phyloP scores from a whole-genome alignment of 2,888 invertebrate genomes.

The Cremastinae sp. region DNA sequence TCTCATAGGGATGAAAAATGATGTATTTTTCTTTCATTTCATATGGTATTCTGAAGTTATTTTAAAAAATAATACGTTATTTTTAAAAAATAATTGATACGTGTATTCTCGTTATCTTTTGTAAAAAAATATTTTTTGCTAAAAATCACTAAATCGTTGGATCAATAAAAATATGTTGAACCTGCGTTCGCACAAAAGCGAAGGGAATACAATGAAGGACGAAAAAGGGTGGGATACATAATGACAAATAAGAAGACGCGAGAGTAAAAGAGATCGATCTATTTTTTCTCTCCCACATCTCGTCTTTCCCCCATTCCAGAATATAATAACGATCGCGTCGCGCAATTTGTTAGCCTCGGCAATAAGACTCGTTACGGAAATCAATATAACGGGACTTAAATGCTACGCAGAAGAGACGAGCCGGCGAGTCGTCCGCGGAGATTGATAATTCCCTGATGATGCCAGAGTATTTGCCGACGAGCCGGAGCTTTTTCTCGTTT shows the following conservation, averaged over 20 bases:
- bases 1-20: too few relatives aligned
- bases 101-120: too few relatives aligned
- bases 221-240: too few relatives aligned
- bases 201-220: too few relatives aligned
- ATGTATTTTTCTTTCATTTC: too few relatives aligned
- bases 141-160: too few relatives aligned
- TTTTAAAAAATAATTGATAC: too few relatives aligned
- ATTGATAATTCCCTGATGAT: constrained; percentile 59
- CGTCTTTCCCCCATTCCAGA: background rate
- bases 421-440: constrained; percentile 25
- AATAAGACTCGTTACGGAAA: constrained; percentile 41
- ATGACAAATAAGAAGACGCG: background rate
- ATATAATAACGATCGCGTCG: constrained; percentile 23
- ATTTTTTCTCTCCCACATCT: background rate
- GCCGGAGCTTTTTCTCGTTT: constrained; percentile 16
- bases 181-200: too few relatives aligned
- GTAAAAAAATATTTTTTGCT: too few relatives aligned
- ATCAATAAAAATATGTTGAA: too few relatives aligned
- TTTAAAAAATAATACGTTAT: too few relatives aligned
- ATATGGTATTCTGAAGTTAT: too few relatives aligned
- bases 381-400: constrained; percentile 54
- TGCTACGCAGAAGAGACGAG: constrained; percentile 31
- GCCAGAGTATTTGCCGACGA: constrained; percentile 45
- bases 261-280: background rate
- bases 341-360: constrained; percentile 41